phyloP scores from a whole-genome alignment of 2,797 vertebrate species.

The Steatocranus sp. region DNA sequence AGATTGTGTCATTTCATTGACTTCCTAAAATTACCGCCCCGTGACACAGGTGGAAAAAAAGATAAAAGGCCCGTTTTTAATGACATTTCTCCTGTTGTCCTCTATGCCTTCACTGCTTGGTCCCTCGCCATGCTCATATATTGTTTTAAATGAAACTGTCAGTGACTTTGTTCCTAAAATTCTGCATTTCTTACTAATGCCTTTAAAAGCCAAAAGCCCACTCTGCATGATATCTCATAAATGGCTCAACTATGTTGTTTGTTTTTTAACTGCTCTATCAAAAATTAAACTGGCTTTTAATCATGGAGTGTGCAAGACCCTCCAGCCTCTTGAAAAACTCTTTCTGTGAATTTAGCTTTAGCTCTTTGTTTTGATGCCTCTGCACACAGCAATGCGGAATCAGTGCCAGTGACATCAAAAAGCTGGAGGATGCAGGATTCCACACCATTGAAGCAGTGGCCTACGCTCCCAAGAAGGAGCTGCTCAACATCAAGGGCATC shows the following conservation, averaged over 20 bases:
- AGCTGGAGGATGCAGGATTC: slow-evolving; percentile 93
- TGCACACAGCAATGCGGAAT: slow-evolving; percentile 89
- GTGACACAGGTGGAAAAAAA: accelerated
- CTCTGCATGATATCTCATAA: background rate
- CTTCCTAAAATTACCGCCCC: background rate
- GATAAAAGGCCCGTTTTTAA: background rate
- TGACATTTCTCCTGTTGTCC: background rate
- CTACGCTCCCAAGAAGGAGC: slow-evolving; percentile 95
- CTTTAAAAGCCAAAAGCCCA: background rate
- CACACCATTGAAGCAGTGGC: slow-evolving; percentile 96
- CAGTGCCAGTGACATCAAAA: slow-evolving; percentile 92
- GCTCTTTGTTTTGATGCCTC: background rate
- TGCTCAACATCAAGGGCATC: slow-evolving; percentile 96
- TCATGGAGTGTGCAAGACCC: background rate
- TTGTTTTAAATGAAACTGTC: background rate
- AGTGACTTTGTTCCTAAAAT: background rate
- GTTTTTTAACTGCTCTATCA: background rate
- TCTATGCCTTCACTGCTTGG: background rate
- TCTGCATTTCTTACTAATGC: background rate
- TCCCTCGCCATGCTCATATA: background rate
- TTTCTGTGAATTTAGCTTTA: background rate
- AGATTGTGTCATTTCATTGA: background rate
- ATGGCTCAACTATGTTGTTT: background rate
- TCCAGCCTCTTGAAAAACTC: background rate
- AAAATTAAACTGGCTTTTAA: background rate